Evolutionary conservation across 1,140 invertebrate genomes (phyloP).

Genomic region (Drosophila ohnishii): DNA sequence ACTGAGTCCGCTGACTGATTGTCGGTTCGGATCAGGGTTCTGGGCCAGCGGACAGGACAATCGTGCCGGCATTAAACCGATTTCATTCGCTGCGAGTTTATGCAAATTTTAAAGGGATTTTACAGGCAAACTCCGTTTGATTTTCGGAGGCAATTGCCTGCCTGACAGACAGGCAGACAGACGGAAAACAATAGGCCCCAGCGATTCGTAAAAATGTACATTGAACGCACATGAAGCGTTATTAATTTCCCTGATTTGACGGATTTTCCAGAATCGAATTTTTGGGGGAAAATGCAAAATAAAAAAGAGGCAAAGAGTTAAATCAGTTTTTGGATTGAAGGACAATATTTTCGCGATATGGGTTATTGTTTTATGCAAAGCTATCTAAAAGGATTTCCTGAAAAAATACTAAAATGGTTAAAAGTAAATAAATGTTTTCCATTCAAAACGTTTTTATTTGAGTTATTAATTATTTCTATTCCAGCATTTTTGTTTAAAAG

Average conservation of each 20-base stretch:
- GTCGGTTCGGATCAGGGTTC: slow-evolving; percentile 20
- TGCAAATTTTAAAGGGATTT: slow-evolving; percentile 50
- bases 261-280: slow-evolving; percentile 6
- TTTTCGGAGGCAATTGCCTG: slow-evolving; percentile 30
- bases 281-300: slow-evolving; percentile 5
- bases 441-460: not conserved
- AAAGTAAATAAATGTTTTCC: not conserved
- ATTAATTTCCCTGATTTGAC: slow-evolving; percentile 29
- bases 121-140: not conserved
- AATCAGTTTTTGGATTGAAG: not conserved
- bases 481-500: not conserved
- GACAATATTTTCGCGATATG: not conserved
- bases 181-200: slow-evolving; percentile 24
- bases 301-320: slow-evolving; percentile 10
- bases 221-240: slow-evolving; percentile 25
- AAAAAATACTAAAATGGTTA: not conserved
- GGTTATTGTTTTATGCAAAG: not conserved
- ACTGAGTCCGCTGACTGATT: slow-evolving; percentile 27
- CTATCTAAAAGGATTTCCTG: not conserved
- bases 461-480: not conserved
- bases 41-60: slow-evolving; percentile 40
- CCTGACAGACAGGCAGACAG: not conserved
- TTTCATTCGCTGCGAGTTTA: slow-evolving; percentile 26
- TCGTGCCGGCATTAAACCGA: slow-evolving; percentile 34
- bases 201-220: slow-evolving; percentile 30